Percentiles rank a stretch among this genome's conserved stretches.
Evolutionary conservation across 2,888 invertebrate species (phyloP).

Genomic region (Heliconius charithonia): DNA sequence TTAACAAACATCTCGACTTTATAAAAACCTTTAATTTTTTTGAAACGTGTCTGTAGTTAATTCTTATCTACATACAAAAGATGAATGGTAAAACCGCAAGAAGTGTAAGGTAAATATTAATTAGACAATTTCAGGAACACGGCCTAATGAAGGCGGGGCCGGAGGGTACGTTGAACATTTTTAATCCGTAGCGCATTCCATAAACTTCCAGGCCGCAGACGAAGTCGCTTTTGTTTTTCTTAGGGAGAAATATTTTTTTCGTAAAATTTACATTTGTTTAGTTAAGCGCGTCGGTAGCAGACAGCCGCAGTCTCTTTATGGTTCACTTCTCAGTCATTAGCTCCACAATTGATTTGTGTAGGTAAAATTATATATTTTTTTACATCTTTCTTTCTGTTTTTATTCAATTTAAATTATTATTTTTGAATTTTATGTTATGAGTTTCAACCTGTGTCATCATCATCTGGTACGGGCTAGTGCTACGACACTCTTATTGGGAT

Average conservation of each 20-base stretch:
- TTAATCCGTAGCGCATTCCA: constrained; percentile 81
- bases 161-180: constrained; percentile 79
- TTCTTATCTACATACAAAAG: constrained; percentile 54
- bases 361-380: constrained; percentile 3
- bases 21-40: not conserved
- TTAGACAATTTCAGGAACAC: constrained; percentile 75
- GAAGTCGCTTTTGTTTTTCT: constrained; percentile 78
- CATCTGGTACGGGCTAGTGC: no score
- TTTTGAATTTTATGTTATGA: no score
- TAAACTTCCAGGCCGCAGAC: constrained; percentile 75
- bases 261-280: constrained; percentile 70
- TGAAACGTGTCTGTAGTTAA: not conserved
- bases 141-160: constrained; percentile 74
- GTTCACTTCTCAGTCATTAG: constrained; percentile 56
- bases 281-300: constrained; percentile 58
- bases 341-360: constrained; percentile 3
- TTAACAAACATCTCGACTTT: no score
- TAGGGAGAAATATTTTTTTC: constrained; percentile 72
- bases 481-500: no score
- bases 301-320: constrained; percentile 53
- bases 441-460: no score
- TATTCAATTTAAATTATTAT: no score
- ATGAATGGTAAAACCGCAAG: constrained; percentile 71
- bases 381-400: not conserved
- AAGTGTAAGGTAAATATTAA: constrained; percentile 81